Percentiles rank a stretch among this genome's conserved stretches.
phyloP scores from a whole-genome alignment of 2,797 vertebrate genomes.

The Aplochiton taeniatus region DNA sequence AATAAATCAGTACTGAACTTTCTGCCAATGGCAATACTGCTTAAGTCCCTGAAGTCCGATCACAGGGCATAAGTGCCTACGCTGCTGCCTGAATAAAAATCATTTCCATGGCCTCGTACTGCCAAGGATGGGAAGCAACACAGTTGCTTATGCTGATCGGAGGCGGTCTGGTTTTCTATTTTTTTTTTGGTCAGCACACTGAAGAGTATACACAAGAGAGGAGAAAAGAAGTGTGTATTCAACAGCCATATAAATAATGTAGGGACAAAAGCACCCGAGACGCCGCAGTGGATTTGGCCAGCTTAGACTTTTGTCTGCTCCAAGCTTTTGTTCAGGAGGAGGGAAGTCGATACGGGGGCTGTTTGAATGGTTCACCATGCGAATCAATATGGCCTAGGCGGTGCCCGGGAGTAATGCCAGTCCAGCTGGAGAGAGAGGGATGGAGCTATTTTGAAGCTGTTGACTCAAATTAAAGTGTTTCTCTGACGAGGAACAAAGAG shows the following conservation, averaged over 20 bases:
- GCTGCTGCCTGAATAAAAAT: slow-evolving; percentile 38
- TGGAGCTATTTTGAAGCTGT: slow-evolving; percentile 15
- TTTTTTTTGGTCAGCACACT: slow-evolving; percentile 4
- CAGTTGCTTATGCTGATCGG: slow-evolving; percentile 14
- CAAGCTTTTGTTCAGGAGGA: slow-evolving; percentile 6
- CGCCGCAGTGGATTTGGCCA: neutral
- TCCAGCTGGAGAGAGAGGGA: slow-evolving; percentile 4
- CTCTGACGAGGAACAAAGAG: neutral
- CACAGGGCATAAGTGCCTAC: slow-evolving; percentile 39
- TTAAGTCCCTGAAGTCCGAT: slow-evolving; percentile 45
- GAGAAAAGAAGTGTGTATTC: neutral
- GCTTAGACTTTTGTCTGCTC: slow-evolving; percentile 20
- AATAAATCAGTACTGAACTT: slow-evolving; percentile 43
- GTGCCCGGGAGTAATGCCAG: slow-evolving; percentile 5
- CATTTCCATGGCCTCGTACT: slow-evolving; percentile 8
- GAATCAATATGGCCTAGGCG: slow-evolving; percentile 27
- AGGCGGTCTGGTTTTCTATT: slow-evolving; percentile 7
- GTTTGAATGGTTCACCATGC: slow-evolving; percentile 19
- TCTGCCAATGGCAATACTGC: slow-evolving; percentile 39
- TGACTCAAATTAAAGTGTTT: slow-evolving; percentile 17
- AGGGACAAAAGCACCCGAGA: slow-evolving; percentile 5
- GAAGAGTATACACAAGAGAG: neutral
- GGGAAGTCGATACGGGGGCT: slow-evolving; percentile 5
- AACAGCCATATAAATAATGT: slow-evolving; percentile 17
- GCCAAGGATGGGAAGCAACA: slow-evolving; percentile 4